A percentile compares a stretch with the other conserved stretches of the same genome.
These are phyloP conservation scores for Cryptus viduatorius DNA, from an alignment of 2,888 invertebrate genomes.

Conservation along the genomic window DNA sequence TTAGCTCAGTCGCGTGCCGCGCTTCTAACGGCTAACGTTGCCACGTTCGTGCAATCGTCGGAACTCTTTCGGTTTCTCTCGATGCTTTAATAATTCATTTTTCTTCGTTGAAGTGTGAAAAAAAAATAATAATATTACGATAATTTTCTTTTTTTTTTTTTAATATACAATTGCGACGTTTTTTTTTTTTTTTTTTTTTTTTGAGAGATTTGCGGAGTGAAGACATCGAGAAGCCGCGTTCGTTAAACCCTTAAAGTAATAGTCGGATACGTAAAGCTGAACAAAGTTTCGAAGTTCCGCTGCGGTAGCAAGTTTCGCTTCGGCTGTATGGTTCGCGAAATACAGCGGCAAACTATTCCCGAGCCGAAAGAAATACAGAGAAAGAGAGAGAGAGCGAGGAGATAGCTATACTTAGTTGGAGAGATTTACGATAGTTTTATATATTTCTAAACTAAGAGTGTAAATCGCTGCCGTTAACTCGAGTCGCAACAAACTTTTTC, in stretches of 20 bases:
- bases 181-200: slow-evolving; percentile 5
- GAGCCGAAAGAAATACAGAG: background rate
- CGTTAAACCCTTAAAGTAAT: slow-evolving; percentile 26
- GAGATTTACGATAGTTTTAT: slow-evolving; percentile 8
- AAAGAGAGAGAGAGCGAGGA: slow-evolving; percentile 33
- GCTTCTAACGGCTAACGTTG: slow-evolving; percentile 65
- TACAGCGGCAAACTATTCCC: background rate
- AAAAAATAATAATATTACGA: background rate
- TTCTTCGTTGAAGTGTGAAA: background rate
- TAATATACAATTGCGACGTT: background rate
- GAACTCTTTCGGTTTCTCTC: slow-evolving; percentile 2
- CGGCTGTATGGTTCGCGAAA: background rate
- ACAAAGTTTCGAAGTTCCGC: slow-evolving; percentile 13
- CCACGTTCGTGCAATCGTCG: slow-evolving; percentile 11
- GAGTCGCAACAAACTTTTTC: background rate
- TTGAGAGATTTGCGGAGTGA: background rate
- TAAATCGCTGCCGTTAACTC: slow-evolving; percentile 8
- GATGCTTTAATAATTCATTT: background rate
- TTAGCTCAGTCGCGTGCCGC: slow-evolving; percentile 69
- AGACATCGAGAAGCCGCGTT: background rate
- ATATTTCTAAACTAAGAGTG: slow-evolving; percentile 6
- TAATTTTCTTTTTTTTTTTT: background rate
- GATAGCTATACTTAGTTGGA: background rate
- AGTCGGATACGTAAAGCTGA: slow-evolving; percentile 9
- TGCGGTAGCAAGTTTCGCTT: background rate